Evolutionary conservation across 37 sponge, comb jelly and placozoan genomes (phyloP).

Genomic region (Tethya wilhelma): DNA sequence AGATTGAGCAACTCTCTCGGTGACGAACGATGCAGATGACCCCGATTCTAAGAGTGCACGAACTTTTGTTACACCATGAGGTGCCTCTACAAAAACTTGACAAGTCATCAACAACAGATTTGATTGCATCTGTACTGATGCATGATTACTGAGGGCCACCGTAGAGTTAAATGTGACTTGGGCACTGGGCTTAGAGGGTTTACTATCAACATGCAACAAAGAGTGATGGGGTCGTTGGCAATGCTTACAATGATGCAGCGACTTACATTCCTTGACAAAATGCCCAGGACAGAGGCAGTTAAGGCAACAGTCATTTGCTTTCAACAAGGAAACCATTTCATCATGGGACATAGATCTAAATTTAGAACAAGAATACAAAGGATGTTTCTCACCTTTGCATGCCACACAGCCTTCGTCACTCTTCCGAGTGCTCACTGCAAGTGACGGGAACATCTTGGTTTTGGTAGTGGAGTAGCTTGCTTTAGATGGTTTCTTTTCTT

Average conservation of each 20-base stretch:
- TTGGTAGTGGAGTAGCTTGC: background rate
- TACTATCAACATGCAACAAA: constrained; percentile 7
- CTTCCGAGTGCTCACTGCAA: no score
- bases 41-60: constrained; percentile 39
- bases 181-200: no score
- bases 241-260: constrained; percentile 11
- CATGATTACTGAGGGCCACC: no score
- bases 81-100: constrained; percentile 17
- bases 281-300: constrained; percentile 30
- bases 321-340: background rate
- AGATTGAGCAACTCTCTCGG: constrained; percentile 10
- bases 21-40: constrained; percentile 49
- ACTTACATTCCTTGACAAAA: constrained; percentile 30
- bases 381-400: constrained; percentile 10
- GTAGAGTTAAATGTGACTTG: no score
- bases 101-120: constrained; percentile 42
- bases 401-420: constrained; percentile 1
- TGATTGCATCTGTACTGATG: no score
- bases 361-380: constrained; percentile 13
- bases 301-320: constrained; percentile 7
- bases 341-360: constrained; percentile 32
- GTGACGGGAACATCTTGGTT: background rate
- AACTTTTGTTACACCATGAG: constrained; percentile 6
- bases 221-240: constrained; percentile 39
- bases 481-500: background rate